Evolutionary conservation across 2,888 invertebrate genomes (phyloP), one percentile per base, ranked within the genome.

Genomic region (Emesis castigata): DNA sequence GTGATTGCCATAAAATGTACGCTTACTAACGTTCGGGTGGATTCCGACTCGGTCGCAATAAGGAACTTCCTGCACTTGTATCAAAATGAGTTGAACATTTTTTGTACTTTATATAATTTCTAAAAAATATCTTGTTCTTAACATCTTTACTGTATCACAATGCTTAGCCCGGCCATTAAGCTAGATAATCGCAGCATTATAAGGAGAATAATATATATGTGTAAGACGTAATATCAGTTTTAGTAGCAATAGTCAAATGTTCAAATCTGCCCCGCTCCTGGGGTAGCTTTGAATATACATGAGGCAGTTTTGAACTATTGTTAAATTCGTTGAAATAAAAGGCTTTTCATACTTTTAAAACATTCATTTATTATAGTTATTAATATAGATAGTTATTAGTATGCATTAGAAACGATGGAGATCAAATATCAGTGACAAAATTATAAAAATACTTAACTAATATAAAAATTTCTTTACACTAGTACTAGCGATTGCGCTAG

Each of bases 11-110:
- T n/a, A n/a, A n/a, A n/a, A n/a, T n/a, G n/a, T n/a, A n/a, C n/a
- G n/a, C n/a, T n/a, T n/a, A n/a, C n/a, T n/a, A n/a, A n/a, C n/a
- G n/a, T n/a, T n/a, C n/a, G n/a, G n/a, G n/a, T n/a, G n/a, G n/a
- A n/a, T n/a, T n/a, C n/a, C n/a, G n/a, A n/a, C n/a, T n/a, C n/a
- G n/a, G n/a, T n/a, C n/a, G n/a, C n/a, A n/a, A n/a, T n/a, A n/a
- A n/a, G n/a, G n/a, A n/a, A n/a, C n/a, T n/a, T n/a, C n/a, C n/a
- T n/a, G n/a, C n/a, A n/a, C n/a, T n/a, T n/a, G n/a, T n/a, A n/a
- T n/a, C n/a, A n/a, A n/a, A n/a, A n/a, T n/a, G 58, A 62, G 62
- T 26, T 48, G 58, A 68, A 74, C 68, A 73, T 74, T 73, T 70
- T 74, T 48, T 69, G 26, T 61, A 22, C 66, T 69, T 48, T 48